phyloP scores from a whole-genome alignment of 2,113 vertebrate genomes.

The Anarhynchus alexandrinus region DNA sequence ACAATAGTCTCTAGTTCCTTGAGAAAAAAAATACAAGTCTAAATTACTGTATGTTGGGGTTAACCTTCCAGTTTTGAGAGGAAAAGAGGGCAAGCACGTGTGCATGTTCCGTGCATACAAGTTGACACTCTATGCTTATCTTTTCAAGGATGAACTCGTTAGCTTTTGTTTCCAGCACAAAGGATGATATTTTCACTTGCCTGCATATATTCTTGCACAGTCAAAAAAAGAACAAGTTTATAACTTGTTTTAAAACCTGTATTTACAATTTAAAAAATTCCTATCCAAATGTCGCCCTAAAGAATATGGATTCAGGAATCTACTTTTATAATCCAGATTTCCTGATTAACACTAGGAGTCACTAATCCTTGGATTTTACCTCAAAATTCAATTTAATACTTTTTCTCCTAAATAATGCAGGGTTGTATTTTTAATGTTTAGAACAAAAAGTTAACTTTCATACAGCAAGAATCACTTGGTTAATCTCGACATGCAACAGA shows the following conservation, averaged over 20 bases:
- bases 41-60: neutral
- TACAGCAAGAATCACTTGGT: neutral
- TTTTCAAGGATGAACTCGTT: neutral
- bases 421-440: neutral
- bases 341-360: neutral
- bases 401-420: neutral
- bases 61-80: neutral
- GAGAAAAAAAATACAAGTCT: neutral
- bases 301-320: neutral
- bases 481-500: slow-evolving; percentile 14
- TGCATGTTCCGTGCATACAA: rapidly evolving
- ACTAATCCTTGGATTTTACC: neutral
- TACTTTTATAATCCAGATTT: neutral
- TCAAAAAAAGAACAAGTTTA: neutral
- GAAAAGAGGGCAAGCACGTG: neutral
- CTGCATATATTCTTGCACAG: neutral
- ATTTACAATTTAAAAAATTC: neutral
- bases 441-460: neutral
- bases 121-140: neutral
- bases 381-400: neutral
- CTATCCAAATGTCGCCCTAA: neutral
- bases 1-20: neutral
- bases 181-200: neutral
- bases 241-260: neutral
- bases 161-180: neutral